Percentiles rank a stretch among this genome's conserved stretches.
Evolutionary conservation across 2,797 vertebrate species (phyloP).

Genomic region (Artibeus jamaicensis): DNA sequence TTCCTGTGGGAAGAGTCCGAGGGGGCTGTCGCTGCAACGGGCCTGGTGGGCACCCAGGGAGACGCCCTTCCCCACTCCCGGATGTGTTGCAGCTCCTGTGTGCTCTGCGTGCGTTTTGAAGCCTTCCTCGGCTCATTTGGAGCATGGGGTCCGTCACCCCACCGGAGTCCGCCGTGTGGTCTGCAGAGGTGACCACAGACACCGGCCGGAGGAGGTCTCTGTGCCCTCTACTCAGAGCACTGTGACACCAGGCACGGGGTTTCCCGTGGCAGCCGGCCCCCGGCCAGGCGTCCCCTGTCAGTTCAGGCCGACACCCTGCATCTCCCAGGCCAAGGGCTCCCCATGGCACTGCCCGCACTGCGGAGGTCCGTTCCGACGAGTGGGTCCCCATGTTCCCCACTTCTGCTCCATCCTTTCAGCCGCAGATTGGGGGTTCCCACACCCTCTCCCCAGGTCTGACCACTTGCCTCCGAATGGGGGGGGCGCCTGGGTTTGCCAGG

Average conservation of each 20-base stretch:
- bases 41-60: not conserved
- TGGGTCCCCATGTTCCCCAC: not conserved
- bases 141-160: not conserved
- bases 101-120: no score
- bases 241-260: not conserved
- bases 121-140: not conserved
- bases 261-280: not conserved
- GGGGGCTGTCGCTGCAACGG: no score
- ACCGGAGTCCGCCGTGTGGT: not conserved
- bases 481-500: fast-evolving
- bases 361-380: not conserved
- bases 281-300: not conserved
- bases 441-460: not conserved
- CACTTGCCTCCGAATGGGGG: not conserved
- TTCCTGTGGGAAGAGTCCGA: fast-evolving
- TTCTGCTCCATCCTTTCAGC: not conserved
- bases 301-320: not conserved
- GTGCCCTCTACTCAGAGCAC: fast-evolving
- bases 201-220: not conserved
- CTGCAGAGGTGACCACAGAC: no score
- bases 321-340: not conserved
- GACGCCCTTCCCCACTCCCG: not conserved
- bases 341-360: not conserved
- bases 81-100: fast-evolving
- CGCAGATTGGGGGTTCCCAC: not conserved